Percentiles rank a stretch among this genome's conserved stretches.
Conservation (phyloP, 53 echinoderm and acorn worm species). For the Echinometra lucunter region DNA sequence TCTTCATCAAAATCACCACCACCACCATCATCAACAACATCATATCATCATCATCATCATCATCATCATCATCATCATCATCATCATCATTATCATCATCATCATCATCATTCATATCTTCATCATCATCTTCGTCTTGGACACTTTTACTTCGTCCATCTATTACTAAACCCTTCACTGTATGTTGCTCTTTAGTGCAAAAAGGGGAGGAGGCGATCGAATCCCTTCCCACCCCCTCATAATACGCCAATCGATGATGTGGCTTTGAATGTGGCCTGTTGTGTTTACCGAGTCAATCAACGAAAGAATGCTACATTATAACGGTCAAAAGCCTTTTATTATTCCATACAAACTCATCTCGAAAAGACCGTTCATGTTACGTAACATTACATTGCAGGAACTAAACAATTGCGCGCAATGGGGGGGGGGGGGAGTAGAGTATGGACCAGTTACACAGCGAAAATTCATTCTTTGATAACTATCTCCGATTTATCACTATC, state of each 20-base stretch:
- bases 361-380: slow-evolving; percentile 26
- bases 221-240: background rate
- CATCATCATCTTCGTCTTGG: slow-evolving; percentile 49
- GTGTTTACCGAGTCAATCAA: background rate
- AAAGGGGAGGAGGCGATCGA: background rate
- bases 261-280: slow-evolving; percentile 49
- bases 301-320: slow-evolving; percentile 4
- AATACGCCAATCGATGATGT: background rate
- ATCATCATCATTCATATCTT: background rate
- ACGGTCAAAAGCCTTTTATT: background rate
- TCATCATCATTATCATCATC: background rate
- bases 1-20: slow-evolving; percentile 20
- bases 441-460: background rate
- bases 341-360: background rate
- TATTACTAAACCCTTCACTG: background rate
- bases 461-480: background rate
- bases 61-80: slow-evolving; percentile 34
- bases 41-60: background rate
- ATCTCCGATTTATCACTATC: slow-evolving; percentile 7
- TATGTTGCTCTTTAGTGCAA: background rate
- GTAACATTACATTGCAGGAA: slow-evolving; percentile 23
- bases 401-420: background rate
- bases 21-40: slow-evolving; percentile 6
- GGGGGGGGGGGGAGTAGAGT: background rate
- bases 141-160: background rate